phyloP scores from a whole-genome alignment of 2,888 invertebrate genomes.

The Hypselothyrea guttata region DNA sequence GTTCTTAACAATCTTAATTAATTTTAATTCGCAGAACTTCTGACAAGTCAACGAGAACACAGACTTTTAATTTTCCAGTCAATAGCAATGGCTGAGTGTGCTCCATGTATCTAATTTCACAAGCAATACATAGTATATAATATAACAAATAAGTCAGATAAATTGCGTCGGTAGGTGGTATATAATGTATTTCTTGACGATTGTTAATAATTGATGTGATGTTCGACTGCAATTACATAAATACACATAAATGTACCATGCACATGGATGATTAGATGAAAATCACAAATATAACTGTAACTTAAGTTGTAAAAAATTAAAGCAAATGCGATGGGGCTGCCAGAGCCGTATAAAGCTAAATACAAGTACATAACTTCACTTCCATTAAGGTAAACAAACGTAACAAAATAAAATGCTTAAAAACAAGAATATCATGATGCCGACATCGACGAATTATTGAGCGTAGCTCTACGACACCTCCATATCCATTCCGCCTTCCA shows the following conservation, averaged over 20 bases:
- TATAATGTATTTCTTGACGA: constrained; percentile 14
- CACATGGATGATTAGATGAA: too few species aligned
- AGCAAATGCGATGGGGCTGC: too few species aligned
- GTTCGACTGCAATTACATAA: not conserved
- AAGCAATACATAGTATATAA: not conserved
- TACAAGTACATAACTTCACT: constrained; percentile 1
- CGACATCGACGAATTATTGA: constrained; percentile 22
- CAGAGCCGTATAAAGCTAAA: not conserved
- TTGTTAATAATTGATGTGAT: not conserved
- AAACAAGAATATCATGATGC: not conserved
- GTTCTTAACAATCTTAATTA: not conserved
- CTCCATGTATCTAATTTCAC: constrained; percentile 5
- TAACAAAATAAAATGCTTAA: not conserved
- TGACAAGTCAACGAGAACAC: constrained; percentile 16
- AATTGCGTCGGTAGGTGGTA: not conserved
- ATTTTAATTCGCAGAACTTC: constrained; percentile 9
- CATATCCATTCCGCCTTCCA: constrained; percentile 41
- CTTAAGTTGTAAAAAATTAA: too few species aligned
- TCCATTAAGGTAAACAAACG: not conserved
- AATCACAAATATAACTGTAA: too few species aligned
- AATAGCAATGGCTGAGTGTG: constrained; percentile 10
- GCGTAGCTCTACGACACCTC: not conserved
- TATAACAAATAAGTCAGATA: constrained; percentile 1
- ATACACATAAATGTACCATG: not conserved
- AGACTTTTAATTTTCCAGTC: constrained; percentile 17